phyloP scores from a whole-genome alignment of 37 sponge, comb jelly and placozoan species.

The Hexactinellida sp. region DNA sequence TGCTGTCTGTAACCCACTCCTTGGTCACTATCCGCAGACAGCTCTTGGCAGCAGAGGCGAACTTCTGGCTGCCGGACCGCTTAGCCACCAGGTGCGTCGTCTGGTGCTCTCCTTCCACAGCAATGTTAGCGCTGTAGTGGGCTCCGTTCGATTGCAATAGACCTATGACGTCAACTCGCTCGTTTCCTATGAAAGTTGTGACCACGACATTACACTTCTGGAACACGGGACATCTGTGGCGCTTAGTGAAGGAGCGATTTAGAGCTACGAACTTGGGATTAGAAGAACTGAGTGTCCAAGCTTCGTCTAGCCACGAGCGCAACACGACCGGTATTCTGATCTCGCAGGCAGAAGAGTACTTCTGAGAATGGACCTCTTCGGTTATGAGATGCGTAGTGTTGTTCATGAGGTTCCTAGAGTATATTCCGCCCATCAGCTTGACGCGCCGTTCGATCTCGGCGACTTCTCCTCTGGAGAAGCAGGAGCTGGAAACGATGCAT shows the following conservation, averaged over 20 bases:
- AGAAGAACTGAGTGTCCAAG: not conserved
- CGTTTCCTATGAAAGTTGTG: not conserved
- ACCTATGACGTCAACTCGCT: not conserved
- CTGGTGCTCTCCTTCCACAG: not conserved
- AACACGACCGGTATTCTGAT: not conserved
- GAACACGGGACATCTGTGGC: not conserved
- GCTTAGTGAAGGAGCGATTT: not conserved
- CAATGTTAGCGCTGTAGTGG: not conserved
- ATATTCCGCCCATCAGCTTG: not conserved
- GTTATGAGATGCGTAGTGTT: not conserved
- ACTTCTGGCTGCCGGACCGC: not conserved
- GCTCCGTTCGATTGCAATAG: not conserved
- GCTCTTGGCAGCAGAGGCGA: not conserved
- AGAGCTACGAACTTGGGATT: not conserved
- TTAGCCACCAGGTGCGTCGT: not conserved
- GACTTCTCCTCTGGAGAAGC: not conserved
- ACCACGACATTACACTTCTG: not conserved
- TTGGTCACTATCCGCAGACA: not conserved
- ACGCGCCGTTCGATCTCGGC: not conserved
- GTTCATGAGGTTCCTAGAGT: not conserved
- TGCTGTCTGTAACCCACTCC: not conserved
- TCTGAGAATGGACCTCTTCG: not conserved
- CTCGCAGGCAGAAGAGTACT: not conserved
- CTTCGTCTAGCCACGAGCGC: not conserved
- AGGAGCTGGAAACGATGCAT: not conserved